Percentiles rank a stretch among this genome's conserved stretches.
Evolutionary conservation across 2,888 invertebrate species (phyloP).

Genomic region (Hypercompe scribonia): DNA sequence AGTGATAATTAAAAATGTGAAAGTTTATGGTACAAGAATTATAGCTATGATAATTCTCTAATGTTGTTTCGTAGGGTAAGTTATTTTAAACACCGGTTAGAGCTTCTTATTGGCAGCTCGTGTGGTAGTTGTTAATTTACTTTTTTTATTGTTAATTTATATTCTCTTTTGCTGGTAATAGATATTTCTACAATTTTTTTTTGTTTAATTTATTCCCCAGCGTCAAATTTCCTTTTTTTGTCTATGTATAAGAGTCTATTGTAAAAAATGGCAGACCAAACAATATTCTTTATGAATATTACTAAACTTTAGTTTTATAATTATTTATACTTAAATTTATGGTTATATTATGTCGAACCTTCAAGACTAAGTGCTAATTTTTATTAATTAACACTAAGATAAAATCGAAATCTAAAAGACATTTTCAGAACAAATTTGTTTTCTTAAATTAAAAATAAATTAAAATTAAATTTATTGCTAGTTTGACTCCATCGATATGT

Average conservation of each 20-base stretch:
- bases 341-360: no score
- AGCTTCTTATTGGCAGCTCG: background rate
- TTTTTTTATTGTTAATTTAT: background rate
- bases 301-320: background rate
- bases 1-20: no score
- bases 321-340: background rate
- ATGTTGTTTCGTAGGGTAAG: background rate
- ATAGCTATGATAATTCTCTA: no score
- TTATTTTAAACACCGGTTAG: background rate
- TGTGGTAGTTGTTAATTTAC: background rate
- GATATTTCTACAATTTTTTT: background rate
- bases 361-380: background rate
- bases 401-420: background rate
- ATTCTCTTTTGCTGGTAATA: background rate
- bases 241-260: background rate
- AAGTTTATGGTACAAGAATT: no score
- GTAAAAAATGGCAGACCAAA: background rate
- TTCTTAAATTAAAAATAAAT: conserved; percentile 14
- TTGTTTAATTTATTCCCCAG: background rate
- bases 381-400: background rate
- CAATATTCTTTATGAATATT: background rate
- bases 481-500: background rate
- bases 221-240: background rate
- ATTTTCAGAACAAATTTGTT: conserved; percentile 8
- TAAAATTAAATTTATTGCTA: conserved; percentile 36